Conservation (phyloP, 1,140 invertebrate genomes). For the Muscidifurax raptorellus region DNA sequence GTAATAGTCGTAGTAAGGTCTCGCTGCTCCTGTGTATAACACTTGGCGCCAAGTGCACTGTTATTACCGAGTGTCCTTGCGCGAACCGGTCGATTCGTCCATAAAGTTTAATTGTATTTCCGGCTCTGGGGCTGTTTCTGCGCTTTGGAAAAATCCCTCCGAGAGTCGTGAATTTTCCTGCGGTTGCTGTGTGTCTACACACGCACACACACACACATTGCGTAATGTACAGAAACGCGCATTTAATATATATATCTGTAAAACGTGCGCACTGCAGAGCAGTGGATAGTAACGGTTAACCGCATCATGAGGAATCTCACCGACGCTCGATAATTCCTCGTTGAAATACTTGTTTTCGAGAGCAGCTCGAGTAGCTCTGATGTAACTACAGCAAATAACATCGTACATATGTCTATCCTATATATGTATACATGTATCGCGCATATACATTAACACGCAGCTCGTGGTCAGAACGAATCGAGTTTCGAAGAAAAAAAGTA, state of each 20-base stretch:
- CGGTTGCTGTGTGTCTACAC: background rate
- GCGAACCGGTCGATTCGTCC: background rate
- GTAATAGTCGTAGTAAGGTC: background rate
- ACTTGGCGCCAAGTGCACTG: background rate
- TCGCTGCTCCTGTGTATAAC: background rate
- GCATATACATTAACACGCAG: no score
- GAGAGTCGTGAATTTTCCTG: background rate
- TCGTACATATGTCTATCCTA: no score
- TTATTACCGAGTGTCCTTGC: background rate
- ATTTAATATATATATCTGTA: background rate
- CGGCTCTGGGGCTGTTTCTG: background rate
- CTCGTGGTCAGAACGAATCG: background rate
- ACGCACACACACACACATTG: background rate
- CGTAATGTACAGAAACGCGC: background rate
- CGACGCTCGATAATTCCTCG: background rate
- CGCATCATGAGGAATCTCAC: background rate
- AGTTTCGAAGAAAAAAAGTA: background rate
- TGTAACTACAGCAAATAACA: background rate
- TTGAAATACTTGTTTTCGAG: slow-evolving; percentile 24
- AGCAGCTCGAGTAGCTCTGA: background rate
- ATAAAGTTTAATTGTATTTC: slow-evolving; percentile 2
- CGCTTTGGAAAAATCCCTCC: background rate
- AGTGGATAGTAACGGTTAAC: slow-evolving; percentile 4
- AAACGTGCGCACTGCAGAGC: background rate
- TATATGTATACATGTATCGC: no score